phyloP scores from a whole-genome alignment of 1,140 invertebrate genomes.

The Cherax quadricarinatus region DNA sequence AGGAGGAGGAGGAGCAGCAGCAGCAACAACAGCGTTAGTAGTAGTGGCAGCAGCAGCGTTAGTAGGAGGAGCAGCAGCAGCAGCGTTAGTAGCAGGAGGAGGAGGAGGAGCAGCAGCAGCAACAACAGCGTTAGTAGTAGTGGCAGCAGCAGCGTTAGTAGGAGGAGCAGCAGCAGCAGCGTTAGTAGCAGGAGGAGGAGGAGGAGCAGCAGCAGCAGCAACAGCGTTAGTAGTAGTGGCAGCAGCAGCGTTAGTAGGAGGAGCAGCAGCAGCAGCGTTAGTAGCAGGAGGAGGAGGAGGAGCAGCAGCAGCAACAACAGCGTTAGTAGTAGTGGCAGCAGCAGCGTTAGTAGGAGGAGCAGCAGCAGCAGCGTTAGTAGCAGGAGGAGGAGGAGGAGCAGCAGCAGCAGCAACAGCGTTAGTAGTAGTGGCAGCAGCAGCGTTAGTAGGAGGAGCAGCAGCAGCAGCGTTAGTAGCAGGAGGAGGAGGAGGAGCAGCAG shows the following conservation, averaged over 20 bases:
- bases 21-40: no score
- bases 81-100: no score
- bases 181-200: neutral
- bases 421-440: no score
- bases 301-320: neutral
- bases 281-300: neutral
- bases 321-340: no score
- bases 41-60: no score
- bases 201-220: neutral
- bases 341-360: no score
- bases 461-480: no score
- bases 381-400: neutral
- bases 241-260: no score
- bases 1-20: neutral
- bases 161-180: neutral
- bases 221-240: no score
- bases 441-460: neutral
- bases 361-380: neutral
- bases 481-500: no score
- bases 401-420: neutral
- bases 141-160: neutral
- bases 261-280: neutral
- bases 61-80: neutral
- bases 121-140: no score
- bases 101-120: no score